These are phyloP conservation scores for Agelastica alni DNA, from an alignment of 2,888 invertebrate species.

Conservation along the genomic window DNA sequence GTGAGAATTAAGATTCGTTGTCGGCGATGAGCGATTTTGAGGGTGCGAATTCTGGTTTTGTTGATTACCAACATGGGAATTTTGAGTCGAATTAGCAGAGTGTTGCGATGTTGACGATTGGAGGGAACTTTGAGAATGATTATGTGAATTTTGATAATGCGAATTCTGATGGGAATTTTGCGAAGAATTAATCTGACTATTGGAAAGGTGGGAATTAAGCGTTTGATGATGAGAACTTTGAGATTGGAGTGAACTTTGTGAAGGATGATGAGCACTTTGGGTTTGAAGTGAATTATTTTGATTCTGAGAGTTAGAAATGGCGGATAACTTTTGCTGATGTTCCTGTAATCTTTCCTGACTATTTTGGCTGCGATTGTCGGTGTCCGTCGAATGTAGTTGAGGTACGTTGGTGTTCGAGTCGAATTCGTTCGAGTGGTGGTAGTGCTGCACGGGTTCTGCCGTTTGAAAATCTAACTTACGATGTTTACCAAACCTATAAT, in stretches of 20 bases:
- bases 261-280: slow-evolving; percentile 3
- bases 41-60: slow-evolving; percentile 1
- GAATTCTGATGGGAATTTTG: slow-evolving; percentile 24
- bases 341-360: slow-evolving; percentile 53
- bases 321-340: slow-evolving; percentile 28
- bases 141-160: slow-evolving; percentile 16
- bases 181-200: slow-evolving; percentile 37
- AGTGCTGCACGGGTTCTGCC: slow-evolving; percentile 46
- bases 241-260: slow-evolving; percentile 3
- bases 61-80: slow-evolving; percentile 9
- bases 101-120: slow-evolving; percentile 1
- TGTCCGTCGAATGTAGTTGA: slow-evolving; percentile 49
- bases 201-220: slow-evolving; percentile 3
- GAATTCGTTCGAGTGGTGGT: slow-evolving; percentile 51
- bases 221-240: slow-evolving; percentile 8
- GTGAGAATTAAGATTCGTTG: slow-evolving; percentile 8
- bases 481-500: slow-evolving; percentile 68
- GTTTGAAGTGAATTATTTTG: slow-evolving; percentile 5
- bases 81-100: slow-evolving; percentile 21
- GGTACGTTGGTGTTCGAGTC: slow-evolving; percentile 50
- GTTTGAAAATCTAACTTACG: slow-evolving; percentile 59
- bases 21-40: slow-evolving; percentile 18
- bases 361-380: slow-evolving; percentile 57
- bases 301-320: slow-evolving; percentile 19
- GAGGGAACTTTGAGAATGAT: slow-evolving; percentile 27